Base-by-base conservation (phyloP, 64 coral and sea anemone genomes). In the Catalaphyllia jardinei region DNA sequence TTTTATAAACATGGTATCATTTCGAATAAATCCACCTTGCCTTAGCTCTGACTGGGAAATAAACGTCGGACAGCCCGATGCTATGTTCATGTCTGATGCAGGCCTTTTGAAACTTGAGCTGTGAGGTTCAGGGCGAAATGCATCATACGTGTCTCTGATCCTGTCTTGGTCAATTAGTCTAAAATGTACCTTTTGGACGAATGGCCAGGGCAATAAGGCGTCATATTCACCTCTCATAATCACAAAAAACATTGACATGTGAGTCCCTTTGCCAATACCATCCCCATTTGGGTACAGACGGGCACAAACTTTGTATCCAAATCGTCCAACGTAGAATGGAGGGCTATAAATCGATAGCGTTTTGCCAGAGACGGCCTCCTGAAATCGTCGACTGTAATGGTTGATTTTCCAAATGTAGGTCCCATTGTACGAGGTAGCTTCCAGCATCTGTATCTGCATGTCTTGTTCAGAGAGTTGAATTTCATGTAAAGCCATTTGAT, bases 401-500 rank as follows among this genome's bases (percentile, higher is more conserved):
- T 77, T 38, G 16, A 46, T 77, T 49, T 24, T 77, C 74, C 31
- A 49, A 24, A 77, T 22, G 74, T 46, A 77, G 22, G 31, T 67
- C 8, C 64, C 64, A 67, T 67, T 67, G 8, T 67, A 67, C 17
- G 64, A 67, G 7, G 64, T 67, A n/a, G 64, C 64, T 22, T 67
- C 33, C 74, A 42, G 16, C 74, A 77, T 24, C 31, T 24, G 74
- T 18, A 42, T 42, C 74, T 77, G 30, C 19, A 77, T 38, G 10
- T 77, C 33, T 13, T 46, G 20, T 24, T 94, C 92, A 20, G 92
- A 88, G 10, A 94, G 67, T 42, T 77, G 93, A 71, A 94, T 89
- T 29, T 94, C 93, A 60, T 78, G 88, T 22, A 94, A 50, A 19
- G 93, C 82, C 61, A 89, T 38, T 42, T 90, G 87, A 42, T 94